phyloP scores from a whole-genome alignment of 2,797 vertebrate species.

The Danio choprae region DNA sequence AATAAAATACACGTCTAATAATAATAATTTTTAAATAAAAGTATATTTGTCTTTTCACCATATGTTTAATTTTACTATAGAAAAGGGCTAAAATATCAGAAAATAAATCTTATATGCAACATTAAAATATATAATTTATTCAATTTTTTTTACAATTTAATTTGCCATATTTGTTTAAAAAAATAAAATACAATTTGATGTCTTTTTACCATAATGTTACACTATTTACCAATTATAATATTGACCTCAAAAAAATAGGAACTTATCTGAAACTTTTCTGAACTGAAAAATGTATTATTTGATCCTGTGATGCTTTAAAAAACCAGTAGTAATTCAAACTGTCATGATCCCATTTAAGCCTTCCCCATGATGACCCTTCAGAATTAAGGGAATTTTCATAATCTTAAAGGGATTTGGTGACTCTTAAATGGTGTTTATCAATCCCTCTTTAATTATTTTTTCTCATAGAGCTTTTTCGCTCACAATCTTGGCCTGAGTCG shows the following conservation, averaged over 20 bases:
- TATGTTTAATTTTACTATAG: neutral
- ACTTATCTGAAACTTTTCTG: no score
- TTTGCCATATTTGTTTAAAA: no score
- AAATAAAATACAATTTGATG: no score
- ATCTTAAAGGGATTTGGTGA: constrained; percentile 5
- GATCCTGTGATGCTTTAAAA: neutral
- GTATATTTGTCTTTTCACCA: neutral
- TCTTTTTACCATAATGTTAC: no score
- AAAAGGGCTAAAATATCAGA: no score
- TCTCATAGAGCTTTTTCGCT: constrained; percentile 82
- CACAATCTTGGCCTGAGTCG: constrained; percentile 87
- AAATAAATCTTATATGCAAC: no score
- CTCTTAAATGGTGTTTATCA: neutral
- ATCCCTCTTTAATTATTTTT: neutral
- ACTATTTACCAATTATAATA: no score
- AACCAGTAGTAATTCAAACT: neutral
- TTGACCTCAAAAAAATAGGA: no score
- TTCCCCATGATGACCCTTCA: neutral
- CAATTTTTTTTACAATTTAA: no score
- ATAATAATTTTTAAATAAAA: no score
- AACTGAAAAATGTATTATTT: neutral
- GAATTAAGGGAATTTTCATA: neutral
- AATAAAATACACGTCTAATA: no score
- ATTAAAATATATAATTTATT: no score
- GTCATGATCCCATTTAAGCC: neutral